These are phyloP conservation scores for Forbesichthys agassizii DNA, from an alignment of 2,113 vertebrate genomes.

Conservation along the genomic window DNA sequence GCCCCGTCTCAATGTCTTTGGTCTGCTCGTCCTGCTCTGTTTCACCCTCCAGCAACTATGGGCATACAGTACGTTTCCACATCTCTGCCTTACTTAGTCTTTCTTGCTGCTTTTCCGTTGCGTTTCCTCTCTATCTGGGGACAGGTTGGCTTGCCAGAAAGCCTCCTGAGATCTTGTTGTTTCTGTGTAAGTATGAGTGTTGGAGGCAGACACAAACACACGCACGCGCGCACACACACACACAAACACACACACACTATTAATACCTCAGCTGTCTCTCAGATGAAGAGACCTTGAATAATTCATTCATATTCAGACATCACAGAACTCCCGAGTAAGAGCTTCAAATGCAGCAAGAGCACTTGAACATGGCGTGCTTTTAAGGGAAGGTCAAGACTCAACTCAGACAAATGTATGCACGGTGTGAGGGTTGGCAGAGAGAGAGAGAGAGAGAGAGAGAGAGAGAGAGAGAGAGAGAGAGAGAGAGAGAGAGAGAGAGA, in stretches of 20 bases:
- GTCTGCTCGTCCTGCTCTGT: constrained; percentile 29
- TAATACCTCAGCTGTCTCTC: constrained; percentile 65
- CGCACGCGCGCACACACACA: neutral
- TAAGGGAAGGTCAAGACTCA: constrained; percentile 43
- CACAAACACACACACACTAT: constrained; percentile 32
- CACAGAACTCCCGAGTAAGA: constrained; percentile 37
- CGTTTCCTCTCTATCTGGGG: constrained; percentile 29
- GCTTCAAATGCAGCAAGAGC: constrained; percentile 35
- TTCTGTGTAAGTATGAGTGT: constrained; percentile 39
- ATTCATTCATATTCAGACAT: constrained; percentile 60
- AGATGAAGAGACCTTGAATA: constrained; percentile 57
- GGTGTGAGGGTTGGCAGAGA: neutral
- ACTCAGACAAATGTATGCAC: neutral
- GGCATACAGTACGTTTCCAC: constrained; percentile 26
- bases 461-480: too few species aligned
- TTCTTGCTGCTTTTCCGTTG: constrained; percentile 28
- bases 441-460: neutral
- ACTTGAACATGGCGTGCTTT: constrained; percentile 7
- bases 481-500: neutral
- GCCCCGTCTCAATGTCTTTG: constrained; percentile 15
- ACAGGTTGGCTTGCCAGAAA: constrained; percentile 47
- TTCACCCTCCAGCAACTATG: constrained; percentile 47
- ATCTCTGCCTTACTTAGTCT: constrained; percentile 12
- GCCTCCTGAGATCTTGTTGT: constrained; percentile 51
- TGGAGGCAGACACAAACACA: constrained; percentile 44